Conservation (phyloP, 1,140 invertebrate species). For the Harlomillsia oculata region DNA sequence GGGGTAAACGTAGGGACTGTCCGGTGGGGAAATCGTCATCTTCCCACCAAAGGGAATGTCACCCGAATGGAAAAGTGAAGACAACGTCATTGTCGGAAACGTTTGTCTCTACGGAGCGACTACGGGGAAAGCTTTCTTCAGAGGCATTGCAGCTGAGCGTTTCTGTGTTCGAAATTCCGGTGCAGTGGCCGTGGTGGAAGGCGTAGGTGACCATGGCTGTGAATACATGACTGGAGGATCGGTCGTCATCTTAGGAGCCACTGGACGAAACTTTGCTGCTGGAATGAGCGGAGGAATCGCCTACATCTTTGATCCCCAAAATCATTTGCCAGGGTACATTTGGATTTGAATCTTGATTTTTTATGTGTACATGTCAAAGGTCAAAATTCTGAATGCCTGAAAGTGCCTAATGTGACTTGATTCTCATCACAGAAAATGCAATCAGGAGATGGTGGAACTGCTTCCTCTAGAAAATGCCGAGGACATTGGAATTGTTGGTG, state of each 20-base stretch:
- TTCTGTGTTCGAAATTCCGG: conserved; percentile 98
- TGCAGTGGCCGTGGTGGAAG: conserved; percentile 79
- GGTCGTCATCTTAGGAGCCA: conserved; percentile 83
- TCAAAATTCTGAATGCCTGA: too few relatives aligned
- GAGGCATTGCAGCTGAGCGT: conserved; percentile 92
- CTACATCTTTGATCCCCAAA: conserved; percentile 70
- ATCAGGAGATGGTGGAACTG: conserved; percentile 81
- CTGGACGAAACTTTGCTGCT: conserved; percentile 95
- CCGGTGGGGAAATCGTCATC: conserved; percentile 89
- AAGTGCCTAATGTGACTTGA: background rate
- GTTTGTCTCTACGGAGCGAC: conserved; percentile 97
- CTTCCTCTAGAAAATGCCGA: conserved; percentile 65
- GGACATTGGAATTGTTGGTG: conserved; percentile 69
- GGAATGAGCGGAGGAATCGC: conserved; percentile 98
- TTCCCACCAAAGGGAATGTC: conserved; percentile 78
- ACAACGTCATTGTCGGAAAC: conserved; percentile 96
- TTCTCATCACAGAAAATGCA: conserved; percentile 60
- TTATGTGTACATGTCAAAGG: too few relatives aligned
- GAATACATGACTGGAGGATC: conserved; percentile 98
- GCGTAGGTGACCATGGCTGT: conserved; percentile 97
- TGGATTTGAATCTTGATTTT: background rate
- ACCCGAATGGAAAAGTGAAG: conserved; percentile 67
- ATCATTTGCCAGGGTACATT: conserved; percentile 13
- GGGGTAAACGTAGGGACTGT: conserved; percentile 54
- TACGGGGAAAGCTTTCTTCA: conserved; percentile 83